A percentile compares a stretch with the other conserved stretches of the same genome.
Conservation (phyloP, 1,140 invertebrate species). For the Stegodyphus mimosarum region DNA sequence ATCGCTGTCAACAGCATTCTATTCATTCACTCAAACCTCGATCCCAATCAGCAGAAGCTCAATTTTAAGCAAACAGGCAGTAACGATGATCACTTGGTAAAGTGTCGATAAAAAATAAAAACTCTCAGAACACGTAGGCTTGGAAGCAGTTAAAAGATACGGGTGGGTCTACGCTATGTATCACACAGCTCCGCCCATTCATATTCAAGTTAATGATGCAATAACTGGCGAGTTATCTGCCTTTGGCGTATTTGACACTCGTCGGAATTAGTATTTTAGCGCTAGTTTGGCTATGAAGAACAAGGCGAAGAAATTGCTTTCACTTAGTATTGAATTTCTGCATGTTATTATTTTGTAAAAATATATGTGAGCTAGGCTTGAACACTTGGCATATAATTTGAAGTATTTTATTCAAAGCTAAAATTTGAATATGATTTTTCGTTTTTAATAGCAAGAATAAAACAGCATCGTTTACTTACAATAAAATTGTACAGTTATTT, state of each 20-base stretch:
- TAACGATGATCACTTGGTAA: constrained; percentile 25
- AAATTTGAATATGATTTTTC: too few species aligned
- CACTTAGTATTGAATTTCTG: too few species aligned
- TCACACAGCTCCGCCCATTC: constrained; percentile 29
- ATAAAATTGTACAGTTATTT: too few species aligned
- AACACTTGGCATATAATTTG: too few species aligned
- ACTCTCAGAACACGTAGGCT: constrained; percentile 9
- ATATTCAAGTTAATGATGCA: neutral
- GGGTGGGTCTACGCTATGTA: constrained; percentile 18
- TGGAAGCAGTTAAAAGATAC: constrained; percentile 20
- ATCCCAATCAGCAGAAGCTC: constrained; percentile 15
- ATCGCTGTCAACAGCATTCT: constrained; percentile 24
- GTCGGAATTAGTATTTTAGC: too few species aligned
- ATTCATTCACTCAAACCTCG: neutral
- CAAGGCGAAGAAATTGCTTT: too few species aligned
- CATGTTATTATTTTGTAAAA: too few species aligned
- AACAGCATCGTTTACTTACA: too few species aligned
- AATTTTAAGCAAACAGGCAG: constrained; percentile 25
- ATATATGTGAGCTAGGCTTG: too few species aligned
- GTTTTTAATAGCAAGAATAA: too few species aligned
- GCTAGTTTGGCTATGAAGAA: too few species aligned
- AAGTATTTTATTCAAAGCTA: too few species aligned
- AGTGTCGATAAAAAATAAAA: constrained; percentile 10
- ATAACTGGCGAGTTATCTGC: constrained; percentile 28
- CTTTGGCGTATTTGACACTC: neutral